Conservation (phyloP, 1,140 invertebrate genomes). For the Paralvinella palmiformis region DNA sequence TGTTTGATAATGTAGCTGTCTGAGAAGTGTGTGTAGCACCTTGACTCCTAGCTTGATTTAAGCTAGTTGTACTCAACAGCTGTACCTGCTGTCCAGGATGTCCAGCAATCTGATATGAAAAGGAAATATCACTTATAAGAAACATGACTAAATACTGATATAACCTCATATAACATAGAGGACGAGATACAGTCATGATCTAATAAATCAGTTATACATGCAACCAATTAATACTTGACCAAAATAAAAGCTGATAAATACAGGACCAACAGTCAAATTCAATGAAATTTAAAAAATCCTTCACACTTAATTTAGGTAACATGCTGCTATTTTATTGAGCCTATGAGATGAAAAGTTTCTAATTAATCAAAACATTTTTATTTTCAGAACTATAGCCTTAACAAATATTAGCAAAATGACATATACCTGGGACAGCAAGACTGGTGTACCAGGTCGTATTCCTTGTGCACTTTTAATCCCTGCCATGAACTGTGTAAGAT, state of each 20-base stretch:
- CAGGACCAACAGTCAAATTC: not conserved
- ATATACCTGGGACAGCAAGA: conserved; percentile 5
- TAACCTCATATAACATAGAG: too few relatives aligned
- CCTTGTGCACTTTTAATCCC: not conserved
- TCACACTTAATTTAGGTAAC: not conserved
- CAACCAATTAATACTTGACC: not conserved
- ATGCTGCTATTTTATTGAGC: too few relatives aligned
- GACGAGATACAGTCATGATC: too few relatives aligned
- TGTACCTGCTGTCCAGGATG: conserved; percentile 1
- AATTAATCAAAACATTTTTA: too few relatives aligned
- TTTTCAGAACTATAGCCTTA: too few relatives aligned
- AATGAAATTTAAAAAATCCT: not conserved
- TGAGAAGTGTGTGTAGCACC: not conserved
- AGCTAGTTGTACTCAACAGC: not conserved
- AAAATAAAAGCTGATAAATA: not conserved
- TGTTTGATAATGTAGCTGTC: not conserved
- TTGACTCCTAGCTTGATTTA: not conserved
- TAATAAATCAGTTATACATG: not conserved
- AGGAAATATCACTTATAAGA: not conserved
- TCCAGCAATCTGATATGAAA: not conserved
- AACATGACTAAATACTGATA: not conserved
- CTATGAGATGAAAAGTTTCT: too few relatives aligned
- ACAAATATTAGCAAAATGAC: too few relatives aligned
- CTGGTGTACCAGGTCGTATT: not conserved
- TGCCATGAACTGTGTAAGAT: conserved; percentile 11